Percentiles rank a stretch among this genome's conserved stretches.
Evolutionary conservation across 1,140 invertebrate genomes (phyloP).

Genomic region (Penaeus japonicus): DNA sequence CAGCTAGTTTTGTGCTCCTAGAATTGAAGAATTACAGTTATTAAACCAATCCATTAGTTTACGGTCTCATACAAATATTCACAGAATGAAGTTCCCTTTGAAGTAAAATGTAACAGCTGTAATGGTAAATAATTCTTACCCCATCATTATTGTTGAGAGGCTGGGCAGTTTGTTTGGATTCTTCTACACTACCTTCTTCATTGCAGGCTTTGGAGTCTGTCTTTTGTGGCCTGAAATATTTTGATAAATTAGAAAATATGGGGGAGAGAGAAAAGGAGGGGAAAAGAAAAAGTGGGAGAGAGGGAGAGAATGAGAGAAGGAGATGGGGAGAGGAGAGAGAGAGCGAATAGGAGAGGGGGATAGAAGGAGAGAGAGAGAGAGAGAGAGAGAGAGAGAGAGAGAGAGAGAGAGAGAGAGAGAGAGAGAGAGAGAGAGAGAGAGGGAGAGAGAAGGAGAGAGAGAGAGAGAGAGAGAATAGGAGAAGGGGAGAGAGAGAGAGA

Average conservation of each 20-base stretch:
- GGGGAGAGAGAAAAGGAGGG: too few relatives aligned
- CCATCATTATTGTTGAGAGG: constrained; percentile 52
- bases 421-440: background rate
- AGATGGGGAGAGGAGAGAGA: background rate
- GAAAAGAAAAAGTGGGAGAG: background rate
- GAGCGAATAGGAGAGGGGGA: background rate
- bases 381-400: background rate
- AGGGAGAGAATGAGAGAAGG: background rate
- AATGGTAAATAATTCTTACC: background rate
- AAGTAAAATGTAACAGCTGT: background rate
- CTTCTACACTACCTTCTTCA: constrained; percentile 32
- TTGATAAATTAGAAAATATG: constrained; percentile 15
- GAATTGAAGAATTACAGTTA: background rate
- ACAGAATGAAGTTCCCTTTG: too few relatives aligned
- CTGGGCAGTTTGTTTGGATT: constrained; percentile 12
- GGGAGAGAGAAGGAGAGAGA: background rate
- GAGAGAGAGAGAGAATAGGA: background rate
- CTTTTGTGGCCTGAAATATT: constrained; percentile 42
- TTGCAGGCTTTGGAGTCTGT: background rate
- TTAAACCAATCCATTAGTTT: background rate
- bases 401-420: background rate
- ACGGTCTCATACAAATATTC: too few relatives aligned
- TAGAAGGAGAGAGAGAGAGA: background rate
- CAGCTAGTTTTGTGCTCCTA: constrained; percentile 55
- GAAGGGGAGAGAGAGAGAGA: too few relatives aligned